Evolutionary conservation across 2,113 vertebrate genomes (phyloP).

Genomic region (Esox niger): DNA sequence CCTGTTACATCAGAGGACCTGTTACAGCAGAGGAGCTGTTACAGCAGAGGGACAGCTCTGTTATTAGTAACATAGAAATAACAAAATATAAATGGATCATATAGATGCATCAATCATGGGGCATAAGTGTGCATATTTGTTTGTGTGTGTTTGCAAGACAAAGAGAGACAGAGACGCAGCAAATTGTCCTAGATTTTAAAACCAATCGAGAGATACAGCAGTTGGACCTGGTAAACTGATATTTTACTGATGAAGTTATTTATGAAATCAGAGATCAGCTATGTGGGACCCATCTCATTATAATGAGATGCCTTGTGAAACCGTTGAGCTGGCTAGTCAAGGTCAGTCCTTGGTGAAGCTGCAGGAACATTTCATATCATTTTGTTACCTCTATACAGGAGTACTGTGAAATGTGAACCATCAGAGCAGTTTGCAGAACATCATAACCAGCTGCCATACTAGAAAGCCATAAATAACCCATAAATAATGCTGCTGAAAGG

Average conservation of each 20-base stretch:
- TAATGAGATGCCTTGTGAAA: too few relatives aligned
- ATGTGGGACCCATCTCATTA: too few relatives aligned
- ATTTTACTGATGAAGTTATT: too few relatives aligned
- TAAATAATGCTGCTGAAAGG: conserved; percentile 8
- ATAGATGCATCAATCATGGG: neutral
- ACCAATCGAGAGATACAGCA: conserved; percentile 28
- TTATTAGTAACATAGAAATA: neutral
- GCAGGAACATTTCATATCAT: too few relatives aligned
- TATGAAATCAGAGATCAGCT: too few relatives aligned
- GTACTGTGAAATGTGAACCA: neutral
- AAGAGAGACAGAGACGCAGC: conserved; percentile 7
- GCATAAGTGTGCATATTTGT: neutral
- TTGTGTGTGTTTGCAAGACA: conserved; percentile 3
- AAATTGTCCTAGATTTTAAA: conserved; percentile 27
- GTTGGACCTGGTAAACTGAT: neutral
- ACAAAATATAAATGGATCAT: neutral
- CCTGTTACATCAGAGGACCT: conserved; percentile 11
- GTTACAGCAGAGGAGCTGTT: too few relatives aligned
- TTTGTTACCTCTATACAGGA: neutral
- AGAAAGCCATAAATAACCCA: conserved; percentile 1
- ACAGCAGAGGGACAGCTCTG: neutral
- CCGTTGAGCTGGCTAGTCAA: too few relatives aligned
- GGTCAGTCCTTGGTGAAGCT: too few relatives aligned
- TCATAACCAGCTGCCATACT: conserved; percentile 1
- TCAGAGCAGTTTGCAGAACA: neutral